Conservation (phyloP, 2,888 invertebrate genomes). For the Ceriagrion tenellum region DNA sequence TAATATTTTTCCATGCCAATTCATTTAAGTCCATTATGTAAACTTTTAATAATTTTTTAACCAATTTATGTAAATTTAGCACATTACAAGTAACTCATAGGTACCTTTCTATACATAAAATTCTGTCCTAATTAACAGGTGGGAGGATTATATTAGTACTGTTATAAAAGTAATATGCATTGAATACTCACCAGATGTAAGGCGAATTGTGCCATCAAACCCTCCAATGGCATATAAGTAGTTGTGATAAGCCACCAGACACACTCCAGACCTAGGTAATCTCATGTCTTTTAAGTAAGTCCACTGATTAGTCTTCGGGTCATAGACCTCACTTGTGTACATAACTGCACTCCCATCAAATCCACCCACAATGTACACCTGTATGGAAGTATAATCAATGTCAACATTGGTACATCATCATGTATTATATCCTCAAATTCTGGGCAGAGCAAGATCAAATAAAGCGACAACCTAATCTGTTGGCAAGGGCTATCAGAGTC, state of each 20-base stretch:
- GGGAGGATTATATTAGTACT: too few species aligned
- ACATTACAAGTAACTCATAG: too few species aligned
- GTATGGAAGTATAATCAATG: conserved; percentile 61
- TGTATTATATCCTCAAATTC: too few species aligned
- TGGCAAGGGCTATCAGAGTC: too few species aligned
- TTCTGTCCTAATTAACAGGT: too few species aligned
- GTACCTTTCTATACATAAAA: too few species aligned
- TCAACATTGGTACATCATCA: background rate
- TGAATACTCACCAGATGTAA: conserved; percentile 83
- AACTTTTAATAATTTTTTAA: too few species aligned
- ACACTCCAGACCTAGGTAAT: conserved; percentile 87
- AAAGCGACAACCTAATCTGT: too few species aligned
- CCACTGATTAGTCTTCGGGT: conserved; percentile 86
- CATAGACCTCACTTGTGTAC: conserved; percentile 87
- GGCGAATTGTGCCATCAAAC: conserved; percentile 86
- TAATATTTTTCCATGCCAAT: too few species aligned
- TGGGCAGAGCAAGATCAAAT: too few species aligned
- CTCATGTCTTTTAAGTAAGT: conserved; percentile 85
- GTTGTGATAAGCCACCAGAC: conserved; percentile 84
- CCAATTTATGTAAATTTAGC: too few species aligned
- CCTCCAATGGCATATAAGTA: conserved; percentile 89
- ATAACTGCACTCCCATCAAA: conserved; percentile 90
- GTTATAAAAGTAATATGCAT: conserved; percentile 70
- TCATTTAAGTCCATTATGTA: too few species aligned
- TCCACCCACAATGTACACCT: conserved; percentile 89